These are phyloP conservation scores for Agrotis exclamationis DNA, from an alignment of 2,888 invertebrate genomes.

Conservation along the genomic window DNA sequence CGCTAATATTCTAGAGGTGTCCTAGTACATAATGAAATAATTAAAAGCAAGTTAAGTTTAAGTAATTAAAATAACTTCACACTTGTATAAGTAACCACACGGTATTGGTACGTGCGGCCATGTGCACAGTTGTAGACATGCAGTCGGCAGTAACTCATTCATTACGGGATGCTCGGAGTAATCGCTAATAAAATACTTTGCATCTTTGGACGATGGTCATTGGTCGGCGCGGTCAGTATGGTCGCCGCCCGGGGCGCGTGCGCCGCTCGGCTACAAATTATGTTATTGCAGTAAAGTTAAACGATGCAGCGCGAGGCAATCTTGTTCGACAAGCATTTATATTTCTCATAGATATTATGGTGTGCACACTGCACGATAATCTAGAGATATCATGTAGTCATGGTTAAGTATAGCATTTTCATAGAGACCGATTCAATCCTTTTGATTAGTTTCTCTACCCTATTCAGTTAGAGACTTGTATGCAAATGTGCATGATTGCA, in stretches of 20 bases:
- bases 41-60: background rate
- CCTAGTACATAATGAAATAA: background rate
- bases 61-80: conserved; percentile 3
- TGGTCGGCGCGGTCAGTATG: background rate
- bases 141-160: conserved; percentile 12
- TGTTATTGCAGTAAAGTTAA: conserved; percentile 33
- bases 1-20: background rate
- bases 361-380: background rate
- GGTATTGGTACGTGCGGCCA: background rate
- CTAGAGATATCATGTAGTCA: background rate
- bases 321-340: conserved; percentile 29
- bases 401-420: background rate
- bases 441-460: background rate
- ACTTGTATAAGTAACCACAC: background rate
- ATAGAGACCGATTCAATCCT: background rate
- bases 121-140: too few relatives aligned
- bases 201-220: background rate
- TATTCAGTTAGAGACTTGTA: background rate
- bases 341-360: background rate
- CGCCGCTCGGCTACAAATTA: conserved; percentile 33
- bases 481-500: background rate
- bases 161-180: conserved; percentile 3
- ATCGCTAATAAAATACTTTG: conserved; percentile 20
- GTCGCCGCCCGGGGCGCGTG: conserved; percentile 21
- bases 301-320: conserved; percentile 20